Conservation (phyloP, 23 tunicate genomes). For the Pegea sp. region DNA sequence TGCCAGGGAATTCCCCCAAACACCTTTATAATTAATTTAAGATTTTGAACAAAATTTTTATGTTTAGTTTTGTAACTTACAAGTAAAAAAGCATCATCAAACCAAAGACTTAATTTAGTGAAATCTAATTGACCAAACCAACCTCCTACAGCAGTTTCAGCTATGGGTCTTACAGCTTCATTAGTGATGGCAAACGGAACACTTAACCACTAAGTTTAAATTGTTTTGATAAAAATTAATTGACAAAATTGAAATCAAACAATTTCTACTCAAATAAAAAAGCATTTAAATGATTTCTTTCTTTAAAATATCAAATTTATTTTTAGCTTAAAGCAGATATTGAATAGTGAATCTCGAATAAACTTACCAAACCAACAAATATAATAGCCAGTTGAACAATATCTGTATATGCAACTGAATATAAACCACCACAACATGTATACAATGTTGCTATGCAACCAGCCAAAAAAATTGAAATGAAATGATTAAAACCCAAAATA, state of each 20-base stretch:
- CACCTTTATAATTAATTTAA: constrained; percentile 6
- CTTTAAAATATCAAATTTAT: too few relatives aligned
- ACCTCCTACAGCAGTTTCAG: constrained; percentile 13
- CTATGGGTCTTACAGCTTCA: constrained; percentile 33
- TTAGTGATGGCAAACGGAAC: constrained; percentile 67
- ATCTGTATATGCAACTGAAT: constrained; percentile 74
- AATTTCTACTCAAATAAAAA: too few relatives aligned
- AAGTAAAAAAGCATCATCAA: constrained; percentile 61
- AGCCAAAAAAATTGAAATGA: constrained; percentile 24
- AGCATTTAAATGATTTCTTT: too few relatives aligned
- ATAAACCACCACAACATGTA: constrained; percentile 58
- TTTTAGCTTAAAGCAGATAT: too few relatives aligned
- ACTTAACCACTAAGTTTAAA: constrained; percentile 94
- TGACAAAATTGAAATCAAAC: too few relatives aligned
- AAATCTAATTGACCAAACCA: constrained; percentile 82
- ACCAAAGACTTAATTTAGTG: constrained; percentile 42
- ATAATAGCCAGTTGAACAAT: constrained; percentile 46
- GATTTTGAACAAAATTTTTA: background rate
- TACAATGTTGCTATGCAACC: constrained; percentile 42
- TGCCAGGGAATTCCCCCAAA: constrained; percentile 93
- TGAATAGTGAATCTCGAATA: too few relatives aligned
- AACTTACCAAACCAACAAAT: constrained; percentile 53
- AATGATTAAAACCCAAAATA: constrained; percentile 14
- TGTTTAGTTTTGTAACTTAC: constrained; percentile 10
- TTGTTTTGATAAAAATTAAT: too few relatives aligned